phyloP scores from a whole-genome alignment of 2,888 invertebrate genomes.

The Watsonalla cultraria region DNA sequence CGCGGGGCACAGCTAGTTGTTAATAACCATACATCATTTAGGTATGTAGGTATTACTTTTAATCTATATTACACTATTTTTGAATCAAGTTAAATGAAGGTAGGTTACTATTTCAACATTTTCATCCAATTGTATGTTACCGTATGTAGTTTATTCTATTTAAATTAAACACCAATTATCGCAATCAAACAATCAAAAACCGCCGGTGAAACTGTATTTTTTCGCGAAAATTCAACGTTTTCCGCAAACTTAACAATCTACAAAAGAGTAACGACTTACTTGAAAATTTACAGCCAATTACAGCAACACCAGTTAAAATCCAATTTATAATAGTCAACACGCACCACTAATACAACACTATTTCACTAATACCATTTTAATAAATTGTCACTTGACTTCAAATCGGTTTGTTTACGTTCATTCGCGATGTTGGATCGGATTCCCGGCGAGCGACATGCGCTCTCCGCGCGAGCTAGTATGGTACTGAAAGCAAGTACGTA shows the following conservation, averaged over 20 bases:
- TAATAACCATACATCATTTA: too few species aligned
- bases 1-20: too few species aligned
- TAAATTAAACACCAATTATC: conserved; percentile 6
- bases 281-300: conserved; percentile 34
- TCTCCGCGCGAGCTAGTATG: not conserved
- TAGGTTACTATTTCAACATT: too few species aligned
- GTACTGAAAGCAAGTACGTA: not conserved
- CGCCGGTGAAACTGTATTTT: conserved; percentile 15
- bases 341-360: conserved; percentile 1
- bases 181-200: conserved; percentile 3
- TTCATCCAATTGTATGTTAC: too few species aligned
- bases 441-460: not conserved
- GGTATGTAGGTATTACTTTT: too few species aligned
- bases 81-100: too few species aligned
- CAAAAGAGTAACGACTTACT: conserved; percentile 24
- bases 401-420: conserved; percentile 48
- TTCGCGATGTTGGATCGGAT: conserved; percentile 23
- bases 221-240: not conserved
- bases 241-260: not conserved
- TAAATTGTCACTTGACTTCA: conserved; percentile 16
- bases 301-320: conserved; percentile 7
- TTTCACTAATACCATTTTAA: conserved; percentile 13
- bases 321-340: conserved; percentile 11
- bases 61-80: too few species aligned
- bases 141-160: not conserved